Conservation (phyloP, 2,797 vertebrate genomes). For the Cryptoblepharus egeriae region DNA sequence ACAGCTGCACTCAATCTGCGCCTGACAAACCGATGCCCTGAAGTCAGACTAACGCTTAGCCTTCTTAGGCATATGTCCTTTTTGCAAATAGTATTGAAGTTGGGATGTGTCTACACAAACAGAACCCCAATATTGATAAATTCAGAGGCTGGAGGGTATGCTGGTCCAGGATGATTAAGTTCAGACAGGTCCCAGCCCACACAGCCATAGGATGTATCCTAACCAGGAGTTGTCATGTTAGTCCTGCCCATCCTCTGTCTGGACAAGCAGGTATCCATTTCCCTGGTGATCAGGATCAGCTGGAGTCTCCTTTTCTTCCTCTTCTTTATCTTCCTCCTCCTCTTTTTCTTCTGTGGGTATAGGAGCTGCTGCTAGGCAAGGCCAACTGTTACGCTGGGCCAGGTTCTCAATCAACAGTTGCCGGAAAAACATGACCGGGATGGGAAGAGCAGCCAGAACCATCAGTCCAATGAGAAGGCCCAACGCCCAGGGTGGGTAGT, state of each 20-base stretch:
- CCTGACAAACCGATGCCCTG: too few relatives aligned
- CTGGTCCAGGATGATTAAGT: neutral
- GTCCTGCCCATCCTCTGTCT: neutral
- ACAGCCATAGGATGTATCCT: neutral
- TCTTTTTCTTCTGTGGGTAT: neutral
- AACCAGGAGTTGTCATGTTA: neutral
- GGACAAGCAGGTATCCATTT: slow-evolving; percentile 18
- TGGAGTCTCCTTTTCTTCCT: slow-evolving; percentile 8
- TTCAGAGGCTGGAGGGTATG: neutral
- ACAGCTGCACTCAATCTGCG: neutral
- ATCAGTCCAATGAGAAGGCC: slow-evolving; percentile 74
- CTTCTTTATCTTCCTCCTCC: neutral
- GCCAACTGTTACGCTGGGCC: neutral
- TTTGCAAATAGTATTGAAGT: neutral
- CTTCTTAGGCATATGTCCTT: neutral
- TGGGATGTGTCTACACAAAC: neutral
- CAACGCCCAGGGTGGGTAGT: slow-evolving; percentile 82
- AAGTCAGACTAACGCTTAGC: neutral
- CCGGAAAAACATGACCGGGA: slow-evolving; percentile 76
- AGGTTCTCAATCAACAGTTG: slow-evolving; percentile 51
- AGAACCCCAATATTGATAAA: neutral
- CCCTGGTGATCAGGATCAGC: neutral
- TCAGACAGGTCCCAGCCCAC: neutral
- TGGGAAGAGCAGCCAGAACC: slow-evolving; percentile 78
- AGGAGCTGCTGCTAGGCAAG: neutral